Percentiles rank a stretch among this genome's conserved stretches.
Evolutionary conservation across 2,797 vertebrate genomes (phyloP).

Genomic region (Hoplostethus atlanticus): DNA sequence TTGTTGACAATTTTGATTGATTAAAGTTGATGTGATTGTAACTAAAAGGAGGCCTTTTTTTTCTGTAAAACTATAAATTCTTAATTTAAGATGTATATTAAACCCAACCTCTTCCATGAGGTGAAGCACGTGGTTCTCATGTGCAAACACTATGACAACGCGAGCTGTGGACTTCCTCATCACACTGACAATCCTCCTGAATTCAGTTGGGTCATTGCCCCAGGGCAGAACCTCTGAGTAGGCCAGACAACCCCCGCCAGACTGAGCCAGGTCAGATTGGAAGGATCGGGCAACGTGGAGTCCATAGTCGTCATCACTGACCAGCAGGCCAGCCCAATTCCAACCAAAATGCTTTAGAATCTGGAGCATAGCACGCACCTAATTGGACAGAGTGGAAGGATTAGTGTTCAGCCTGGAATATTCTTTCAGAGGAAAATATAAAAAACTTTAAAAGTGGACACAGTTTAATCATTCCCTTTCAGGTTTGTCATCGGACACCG

Average conservation of each 20-base stretch:
- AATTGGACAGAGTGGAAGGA: background rate
- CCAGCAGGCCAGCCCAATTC: too few relatives aligned
- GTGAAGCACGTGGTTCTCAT: slow-evolving; percentile 48
- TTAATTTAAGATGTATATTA: background rate
- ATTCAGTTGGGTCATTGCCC: background rate
- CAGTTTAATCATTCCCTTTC: background rate
- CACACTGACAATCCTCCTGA: slow-evolving; percentile 11
- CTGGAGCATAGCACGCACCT: slow-evolving; percentile 62
- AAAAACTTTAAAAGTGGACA: background rate
- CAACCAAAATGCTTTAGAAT: too few relatives aligned
- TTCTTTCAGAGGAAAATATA: background rate
- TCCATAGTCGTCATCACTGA: too few relatives aligned
- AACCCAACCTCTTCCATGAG: slow-evolving; percentile 59
- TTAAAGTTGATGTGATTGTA: too few relatives aligned
- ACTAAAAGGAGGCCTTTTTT: too few relatives aligned
- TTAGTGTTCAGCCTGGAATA: background rate
- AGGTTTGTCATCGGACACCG: background rate
- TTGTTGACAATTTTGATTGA: too few relatives aligned
- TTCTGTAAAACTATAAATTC: background rate
- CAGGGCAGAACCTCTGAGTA: too few relatives aligned
- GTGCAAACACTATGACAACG: slow-evolving; percentile 27
- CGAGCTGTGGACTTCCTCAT: slow-evolving; percentile 22
- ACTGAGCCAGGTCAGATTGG: too few relatives aligned
- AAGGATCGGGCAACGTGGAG: too few relatives aligned
- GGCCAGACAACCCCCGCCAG: too few relatives aligned